Evolutionary conservation across 2,888 invertebrate species (phyloP), one percentile per base, ranked within the genome.

Genomic region (Cantharis rustica): DNA sequence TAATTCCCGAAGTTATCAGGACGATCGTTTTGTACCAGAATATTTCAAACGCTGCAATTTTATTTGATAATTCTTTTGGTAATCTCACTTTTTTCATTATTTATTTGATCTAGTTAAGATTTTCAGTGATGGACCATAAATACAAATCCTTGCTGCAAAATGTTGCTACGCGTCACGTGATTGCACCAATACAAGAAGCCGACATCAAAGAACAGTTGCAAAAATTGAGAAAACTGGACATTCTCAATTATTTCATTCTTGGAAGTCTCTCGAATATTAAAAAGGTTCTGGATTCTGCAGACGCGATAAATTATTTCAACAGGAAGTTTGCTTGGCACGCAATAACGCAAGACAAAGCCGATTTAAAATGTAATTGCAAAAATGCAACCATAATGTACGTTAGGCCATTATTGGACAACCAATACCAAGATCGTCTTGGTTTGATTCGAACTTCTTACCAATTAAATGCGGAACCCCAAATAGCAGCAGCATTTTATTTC

Each of bases 71-170:
- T 20, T 93, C 93, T 61, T 97, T 96, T 86, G 93, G 95, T 95
- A 81, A 80, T 11, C 15, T 13, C 20, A 0, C 9, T 47, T n/a
- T 16, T 68, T 66, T 13, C n/a, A 47, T 7, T 16, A 61, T 7
- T 17, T 23, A 10, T 16, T 61, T 68, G 16, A 68, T 64, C 9
- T n/a, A 15, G 15, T 68, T 23, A 10, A n/a, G 9, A 71, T 66
- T 85, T 86, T 10, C 89, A 95, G 95, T 96, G 11, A 96, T 97
- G 95, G 96, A 97, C 85, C 96, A 97, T 89, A 97, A 97, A 88
- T 97, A 96, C 88, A 96, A 97, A 88, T 95, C 96, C 10, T 88
- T 98, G 10, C 89, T 98, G 61, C 93, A 96, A 87, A 97, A 98
- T 86, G 94, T 97, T 74, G 95, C 97, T 7, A 95, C 96, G 0